Base-by-base conservation (phyloP, 2,888 invertebrate species). In the Habrosyne pyritoides region DNA sequence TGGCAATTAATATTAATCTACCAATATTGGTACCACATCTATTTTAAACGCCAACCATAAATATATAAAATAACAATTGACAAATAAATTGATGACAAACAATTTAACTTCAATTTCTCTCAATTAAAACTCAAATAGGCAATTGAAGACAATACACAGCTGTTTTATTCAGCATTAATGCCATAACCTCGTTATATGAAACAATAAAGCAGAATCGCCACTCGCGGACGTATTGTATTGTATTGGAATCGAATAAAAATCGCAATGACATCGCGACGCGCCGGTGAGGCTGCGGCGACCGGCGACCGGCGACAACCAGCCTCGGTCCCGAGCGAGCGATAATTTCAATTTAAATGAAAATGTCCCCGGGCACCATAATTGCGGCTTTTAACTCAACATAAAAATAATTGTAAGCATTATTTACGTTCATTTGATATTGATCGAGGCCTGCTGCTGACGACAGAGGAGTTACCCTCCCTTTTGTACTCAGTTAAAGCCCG, bases 341-440 rank as follows among this genome's bases (percentile, higher is more conserved):
- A 59, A 69, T 62, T 67, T 69, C 66, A 61, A 69, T 69, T 66
- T 68, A 67, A 67, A 68, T 70, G 69, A 70, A 68, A 70, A 70
- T 65, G 63, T 63, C 62, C 51, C 57, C 53, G 52, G 55, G 56
- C 57, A 56, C 56, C 50, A 58, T 66, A 61, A 71, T 66, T 63
- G 62, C 55, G 64, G 60, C 60, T 61, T 59, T 60, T 55, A 60
- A 56, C 56, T 52, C 66, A 54, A 12, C 54, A 49, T 50, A 54
- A 66, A 65, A 62, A 67, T 61, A 54, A 65, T 57, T 55, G 42
- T 18, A 2, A 2, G 8, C n/a, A 18, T 42, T 42, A 42, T 42
- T 42, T 42, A 42, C 2, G 18, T 18, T 18, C 42, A 42, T 42
- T 18, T 14, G 18, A 42, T 33, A 33, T 33, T 33, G 33, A 33